Evolutionary conservation across 2,888 invertebrate genomes (phyloP), one percentile per base, ranked within the genome.

Genomic region (Scaptomyza tumidula): DNA sequence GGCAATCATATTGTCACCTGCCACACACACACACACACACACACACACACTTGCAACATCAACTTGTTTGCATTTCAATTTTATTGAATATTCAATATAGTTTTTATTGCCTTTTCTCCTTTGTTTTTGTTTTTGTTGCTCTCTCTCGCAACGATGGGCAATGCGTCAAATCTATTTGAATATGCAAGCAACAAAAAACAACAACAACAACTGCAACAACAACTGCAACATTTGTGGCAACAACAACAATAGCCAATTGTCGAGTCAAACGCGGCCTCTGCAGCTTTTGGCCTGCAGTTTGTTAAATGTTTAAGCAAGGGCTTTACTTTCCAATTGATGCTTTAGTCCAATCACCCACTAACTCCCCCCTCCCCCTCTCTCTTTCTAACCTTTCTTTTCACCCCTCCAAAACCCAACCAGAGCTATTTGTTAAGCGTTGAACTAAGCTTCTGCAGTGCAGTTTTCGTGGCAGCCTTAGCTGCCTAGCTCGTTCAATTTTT

Each of bases 11-110:
- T 48, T 48, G 45, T 67, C 52, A 63, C 46, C 58, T 60, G 62
- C 50, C 43, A 41, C 53, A 46, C 41, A 41, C 55, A 24, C 35
- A 44, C 39, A 46, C 41, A 41, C 55, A 24, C 35, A 44, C 39
- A 37, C 49, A 41, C 39, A 29, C 6, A 29, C 49, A 44, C 29
- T 16, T 35, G 59, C 50, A 54, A 43, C 57, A 69, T 61, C 44
- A 56, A 76, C 80, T 76, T 86, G 81, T 81, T 86, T 79, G 84
- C 81, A 86, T 83, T 83, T 86, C 81, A 86, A 83, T 84, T 86
- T 83, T 81, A 83, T 83, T 84, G 83, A 77, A 83, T 86, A 41
- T 41, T 41, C 3, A 5, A 41, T 41, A 41, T 16, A 81, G 80
- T 84, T 83, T 83, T 83, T 79, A 83, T 84, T 77, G 69, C 67